phyloP scores from a whole-genome alignment of 1,140 invertebrate species.

The Macrotrachela quadricornifera region DNA sequence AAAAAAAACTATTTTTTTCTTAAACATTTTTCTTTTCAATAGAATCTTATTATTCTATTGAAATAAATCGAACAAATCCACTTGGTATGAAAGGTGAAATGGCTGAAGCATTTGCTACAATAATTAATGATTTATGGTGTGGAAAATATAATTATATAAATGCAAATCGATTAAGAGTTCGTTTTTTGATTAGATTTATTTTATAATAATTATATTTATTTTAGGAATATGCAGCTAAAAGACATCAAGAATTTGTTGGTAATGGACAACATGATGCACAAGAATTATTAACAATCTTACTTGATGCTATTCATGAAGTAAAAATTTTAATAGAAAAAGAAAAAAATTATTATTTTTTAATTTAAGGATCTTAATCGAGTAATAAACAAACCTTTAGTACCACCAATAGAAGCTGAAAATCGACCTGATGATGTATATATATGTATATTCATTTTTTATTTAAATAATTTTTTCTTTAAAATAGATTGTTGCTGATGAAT shows the following conservation, averaged over 20 bases:
- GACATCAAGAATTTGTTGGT: slow-evolving; percentile 34
- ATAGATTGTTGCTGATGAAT: slow-evolving; percentile 31
- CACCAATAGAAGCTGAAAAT: not conserved
- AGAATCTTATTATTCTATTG: slow-evolving; percentile 5
- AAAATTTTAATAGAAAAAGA: not conserved
- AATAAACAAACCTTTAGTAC: slow-evolving; percentile 8
- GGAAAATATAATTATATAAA: slow-evolving; percentile 14
- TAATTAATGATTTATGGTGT: slow-evolving; percentile 28
- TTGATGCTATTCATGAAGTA: slow-evolving; percentile 42
- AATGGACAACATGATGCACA: slow-evolving; percentile 41
- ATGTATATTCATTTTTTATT: not conserved
- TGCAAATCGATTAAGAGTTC: too few species aligned
- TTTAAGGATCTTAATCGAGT: slow-evolving; percentile 34
- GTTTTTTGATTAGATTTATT: not conserved
- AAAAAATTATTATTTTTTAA: not conserved
- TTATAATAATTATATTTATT: not conserved
- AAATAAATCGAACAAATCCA: slow-evolving; percentile 27
- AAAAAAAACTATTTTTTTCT: not conserved
- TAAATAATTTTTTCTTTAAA: not conserved
- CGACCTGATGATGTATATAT: not conserved
- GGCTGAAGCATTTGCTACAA: slow-evolving; percentile 27
- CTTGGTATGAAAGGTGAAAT: slow-evolving; percentile 29
- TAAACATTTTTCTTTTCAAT: not conserved
- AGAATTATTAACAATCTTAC: slow-evolving; percentile 40
- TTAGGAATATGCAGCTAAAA: not conserved